Base-by-base conservation (phyloP, 1,140 invertebrate genomes). In the Oedothorax gibbosus region DNA sequence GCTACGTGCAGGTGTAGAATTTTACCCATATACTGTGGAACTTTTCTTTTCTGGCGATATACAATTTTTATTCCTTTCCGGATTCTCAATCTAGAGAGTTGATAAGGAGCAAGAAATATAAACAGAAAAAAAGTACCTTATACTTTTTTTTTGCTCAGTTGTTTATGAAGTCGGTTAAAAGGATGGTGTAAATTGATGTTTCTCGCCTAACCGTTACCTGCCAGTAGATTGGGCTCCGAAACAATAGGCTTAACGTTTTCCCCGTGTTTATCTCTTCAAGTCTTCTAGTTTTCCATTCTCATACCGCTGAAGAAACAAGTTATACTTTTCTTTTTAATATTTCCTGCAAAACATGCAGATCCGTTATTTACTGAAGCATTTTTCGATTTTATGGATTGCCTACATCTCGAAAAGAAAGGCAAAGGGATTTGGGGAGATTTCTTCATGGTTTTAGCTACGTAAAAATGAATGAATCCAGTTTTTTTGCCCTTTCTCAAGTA, bases 221-320 rank as follows among this genome's bases (percentile, higher is more conserved):
- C 12, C 12, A 15, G 72, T 75, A 75, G 72, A 75, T 75, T 75
- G 72, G 14, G 54, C 72, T 49, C 18, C 35, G 62, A 84, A 84
- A 84, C 81, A 84, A 84, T 84, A 84, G 81, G 81, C 81, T 84
- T 84, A 84, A 76, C 71, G 60, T 84, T 73, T 82, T 82, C 80
- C 20, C 54, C 50, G n/a, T 60, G 72, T 75, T 75, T 75, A 75
- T 75, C 72, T 75, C 50, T 71, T 57, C 81, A 18, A 66, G 72
- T 76, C 76, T 84, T 76, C 60, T 60, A 57, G 76, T 84, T 84
- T 75, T 72, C 75, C 68, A 76, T 84, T 81, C 78, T 71, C 60
- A 77, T 77, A 57, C 75, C 20, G 12, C 60, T 12, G 57, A 20
- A 56, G 75, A 65, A 53, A 60, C 54, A 79, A 79, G 77, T 71